Conservation (phyloP, 2,888 invertebrate species). For the Deilephila porcellus region DNA sequence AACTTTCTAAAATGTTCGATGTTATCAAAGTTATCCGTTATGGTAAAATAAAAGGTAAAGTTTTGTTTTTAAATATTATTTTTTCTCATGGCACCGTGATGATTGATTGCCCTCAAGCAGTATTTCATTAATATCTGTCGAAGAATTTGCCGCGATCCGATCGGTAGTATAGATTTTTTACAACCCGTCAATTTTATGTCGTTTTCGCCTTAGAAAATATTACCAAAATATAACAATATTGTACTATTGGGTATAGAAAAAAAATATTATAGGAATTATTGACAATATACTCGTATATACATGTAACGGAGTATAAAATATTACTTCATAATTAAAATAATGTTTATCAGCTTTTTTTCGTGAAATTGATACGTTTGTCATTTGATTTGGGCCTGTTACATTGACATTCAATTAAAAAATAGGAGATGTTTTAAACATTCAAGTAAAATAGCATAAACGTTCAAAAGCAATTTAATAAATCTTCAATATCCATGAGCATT, state of each 20-base stretch:
- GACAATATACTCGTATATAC: too few species aligned
- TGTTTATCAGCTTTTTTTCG: too few species aligned
- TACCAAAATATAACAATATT: conserved; percentile 13
- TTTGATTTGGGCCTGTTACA: too few species aligned
- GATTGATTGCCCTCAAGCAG: conserved; percentile 76
- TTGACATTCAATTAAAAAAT: too few species aligned
- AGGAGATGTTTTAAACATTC: too few species aligned
- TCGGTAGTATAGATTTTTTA: conserved; percentile 60
- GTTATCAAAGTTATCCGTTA: conserved; percentile 52
- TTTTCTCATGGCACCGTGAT: conserved; percentile 56
- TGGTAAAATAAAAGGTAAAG: conserved; percentile 54
- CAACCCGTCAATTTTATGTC: conserved; percentile 39
- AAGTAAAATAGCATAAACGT: not conserved
- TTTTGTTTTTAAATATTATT: conserved; percentile 62
- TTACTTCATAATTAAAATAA: too few species aligned
- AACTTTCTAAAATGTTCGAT: conserved; percentile 21
- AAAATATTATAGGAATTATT: not conserved
- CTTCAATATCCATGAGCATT: not conserved
- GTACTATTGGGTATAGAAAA: not conserved
- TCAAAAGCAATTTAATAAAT: not conserved
- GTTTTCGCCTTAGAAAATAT: conserved; percentile 28
- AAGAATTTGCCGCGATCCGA: conserved; percentile 71
- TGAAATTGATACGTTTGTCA: too few species aligned
- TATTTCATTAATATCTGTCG: conserved; percentile 81
- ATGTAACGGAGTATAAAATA: too few species aligned